Evolutionary conservation across 2,888 invertebrate species (phyloP).

Genomic region (Himalopsyche japonica): DNA sequence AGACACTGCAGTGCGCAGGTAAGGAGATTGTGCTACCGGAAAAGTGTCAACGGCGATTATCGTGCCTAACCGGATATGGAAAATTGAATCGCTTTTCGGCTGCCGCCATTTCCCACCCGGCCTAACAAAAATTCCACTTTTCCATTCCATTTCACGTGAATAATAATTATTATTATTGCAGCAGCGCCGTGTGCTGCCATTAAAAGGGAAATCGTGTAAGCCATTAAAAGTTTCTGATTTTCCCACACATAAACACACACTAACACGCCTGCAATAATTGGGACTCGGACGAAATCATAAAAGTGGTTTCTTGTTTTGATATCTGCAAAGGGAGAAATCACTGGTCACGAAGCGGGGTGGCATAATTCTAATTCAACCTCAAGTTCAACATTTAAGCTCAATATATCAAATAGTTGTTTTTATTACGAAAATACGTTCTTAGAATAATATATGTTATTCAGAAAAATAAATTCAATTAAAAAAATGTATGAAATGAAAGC

Average conservation of each 20-base stretch:
- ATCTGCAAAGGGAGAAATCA: not conserved
- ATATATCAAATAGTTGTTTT: too few species aligned
- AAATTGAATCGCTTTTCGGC: not conserved
- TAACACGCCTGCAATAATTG: slow-evolving; percentile 25
- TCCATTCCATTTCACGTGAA: slow-evolving; percentile 11
- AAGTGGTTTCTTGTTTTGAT: slow-evolving; percentile 34
- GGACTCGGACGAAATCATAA: slow-evolving; percentile 35
- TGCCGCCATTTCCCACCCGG: not conserved
- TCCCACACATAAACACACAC: slow-evolving; percentile 15
- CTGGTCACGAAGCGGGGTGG: not conserved
- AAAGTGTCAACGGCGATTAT: not conserved
- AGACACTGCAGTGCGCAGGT: not conserved
- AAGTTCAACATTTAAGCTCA: too few species aligned
- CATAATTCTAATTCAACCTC: too few species aligned
- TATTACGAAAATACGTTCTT: too few species aligned
- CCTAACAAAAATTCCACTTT: not conserved
- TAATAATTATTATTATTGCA: slow-evolving; percentile 13
- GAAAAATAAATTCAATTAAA: too few species aligned
- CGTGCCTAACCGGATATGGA: not conserved
- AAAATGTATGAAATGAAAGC: too few species aligned
- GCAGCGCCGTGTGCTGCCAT: slow-evolving; percentile 2
- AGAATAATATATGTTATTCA: too few species aligned
- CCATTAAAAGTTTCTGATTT: slow-evolving; percentile 40
- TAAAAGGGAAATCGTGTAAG: slow-evolving; percentile 40
- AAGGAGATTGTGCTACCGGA: not conserved